Percentiles rank a stretch among this genome's conserved stretches.
These are phyloP conservation scores for Etheostoma nigrum DNA, from an alignment of 2,797 vertebrate genomes.

Conservation along the genomic window DNA sequence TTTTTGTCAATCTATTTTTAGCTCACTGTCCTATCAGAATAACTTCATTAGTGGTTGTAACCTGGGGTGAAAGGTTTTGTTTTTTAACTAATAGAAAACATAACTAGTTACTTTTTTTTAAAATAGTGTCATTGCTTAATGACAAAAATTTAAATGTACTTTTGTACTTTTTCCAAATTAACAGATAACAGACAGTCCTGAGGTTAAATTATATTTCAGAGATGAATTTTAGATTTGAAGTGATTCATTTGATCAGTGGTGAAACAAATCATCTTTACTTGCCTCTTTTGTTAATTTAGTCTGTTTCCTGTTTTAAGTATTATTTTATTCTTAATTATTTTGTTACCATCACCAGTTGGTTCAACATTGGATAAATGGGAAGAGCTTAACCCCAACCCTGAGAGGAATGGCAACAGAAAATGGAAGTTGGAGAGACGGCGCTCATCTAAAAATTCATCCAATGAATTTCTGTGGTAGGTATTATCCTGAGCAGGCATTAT, in stretches of 20 bases:
- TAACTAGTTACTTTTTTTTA: not conserved
- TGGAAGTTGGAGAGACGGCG: conserved; percentile 90
- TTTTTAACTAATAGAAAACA: conserved; percentile 30
- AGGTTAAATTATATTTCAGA: conserved; percentile 5
- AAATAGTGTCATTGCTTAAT: not conserved
- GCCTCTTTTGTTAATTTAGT: not conserved
- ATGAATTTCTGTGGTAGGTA: conserved; percentile 94
- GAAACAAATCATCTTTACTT: not conserved
- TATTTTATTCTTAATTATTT: conserved; percentile 11
- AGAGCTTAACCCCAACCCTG: conserved; percentile 90
- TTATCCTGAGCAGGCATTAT: not conserved
- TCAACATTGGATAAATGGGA: conserved; percentile 97
- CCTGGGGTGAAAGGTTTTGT: not conserved
- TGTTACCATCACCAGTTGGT: conserved; percentile 75
- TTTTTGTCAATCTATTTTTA: conserved; percentile 21
- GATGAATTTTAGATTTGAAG: not conserved
- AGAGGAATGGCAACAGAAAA: conserved; percentile 89
- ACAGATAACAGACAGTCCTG: not conserved
- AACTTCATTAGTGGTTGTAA: not conserved
- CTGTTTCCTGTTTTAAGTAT: not conserved
- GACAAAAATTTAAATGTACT: not conserved
- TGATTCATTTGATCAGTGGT: not conserved
- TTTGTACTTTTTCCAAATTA: conserved; percentile 7
- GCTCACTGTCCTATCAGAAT: not conserved
- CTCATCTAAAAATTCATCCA: conserved; percentile 92